Base-by-base conservation (phyloP, 2,797 vertebrate species). In the Siniperca obscura region DNA sequence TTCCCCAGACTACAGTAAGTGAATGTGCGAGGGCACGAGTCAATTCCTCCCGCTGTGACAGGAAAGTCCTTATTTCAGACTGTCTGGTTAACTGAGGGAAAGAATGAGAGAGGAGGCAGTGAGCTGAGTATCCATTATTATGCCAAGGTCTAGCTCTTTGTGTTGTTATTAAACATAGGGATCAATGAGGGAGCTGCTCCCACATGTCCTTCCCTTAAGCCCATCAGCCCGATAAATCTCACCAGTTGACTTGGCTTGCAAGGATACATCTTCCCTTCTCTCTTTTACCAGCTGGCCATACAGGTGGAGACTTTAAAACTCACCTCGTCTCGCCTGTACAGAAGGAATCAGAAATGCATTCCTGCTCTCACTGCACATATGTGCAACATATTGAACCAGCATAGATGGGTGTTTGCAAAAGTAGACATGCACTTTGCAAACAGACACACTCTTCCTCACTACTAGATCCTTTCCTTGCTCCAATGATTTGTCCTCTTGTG, bases 11-110 rank as follows among this genome's bases (percentile, higher is more conserved):
- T 80, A 80, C 83, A 77, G 78, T 64, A 42, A 86, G 62, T 30
- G 48, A 85, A 86, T 83, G 78, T 84, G 66, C 50, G 42, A 84
- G 74, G 75, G 59, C 78, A 82, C 25, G 7, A 91, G 81, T 80
- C 74, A 57, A 46, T 87, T 80, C 70, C 64, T 76, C 81, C 71
- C 13, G 5, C 81, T 81, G 81, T 76, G 86, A 73, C 70, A 78
- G 68, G 34, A 57, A 71, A 52, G 48, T 78, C 77, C 64, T 78
- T 44, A 44, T 38, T 62, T 82, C 74, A 87, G 70, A 60, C 79
- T 74, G 67, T 74, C 72, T 82, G 77, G 59, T 59, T 64, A 69
- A 86, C 66, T 27, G 61, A 76, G 53, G 34, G 25, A 73, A 68
- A 65, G 48, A 64, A 60, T 44, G 40, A 52, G 10, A 42, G 57